Evolutionary conservation across 2,113 vertebrate genomes (phyloP).

Genomic region (Opisthocomus hoazin): DNA sequence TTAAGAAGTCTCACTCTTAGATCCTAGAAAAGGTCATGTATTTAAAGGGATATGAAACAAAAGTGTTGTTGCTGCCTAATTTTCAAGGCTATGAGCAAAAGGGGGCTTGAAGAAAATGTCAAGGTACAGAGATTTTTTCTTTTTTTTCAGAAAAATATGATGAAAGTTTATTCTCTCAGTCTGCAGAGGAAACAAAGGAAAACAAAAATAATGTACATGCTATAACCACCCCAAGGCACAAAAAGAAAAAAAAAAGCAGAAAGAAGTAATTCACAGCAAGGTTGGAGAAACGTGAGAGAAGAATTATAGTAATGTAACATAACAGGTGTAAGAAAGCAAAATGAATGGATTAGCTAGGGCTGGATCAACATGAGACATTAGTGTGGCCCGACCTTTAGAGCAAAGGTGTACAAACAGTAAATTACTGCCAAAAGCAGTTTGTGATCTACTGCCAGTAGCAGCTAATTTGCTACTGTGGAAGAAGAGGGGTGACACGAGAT

Average conservation of each 20-base stretch:
- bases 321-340: background rate
- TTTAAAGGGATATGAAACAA: constrained; percentile 11
- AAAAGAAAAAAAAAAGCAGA: background rate
- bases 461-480: constrained; percentile 27
- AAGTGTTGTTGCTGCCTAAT: background rate
- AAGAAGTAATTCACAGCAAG: constrained; percentile 10
- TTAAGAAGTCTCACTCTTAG: background rate
- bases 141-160: background rate
- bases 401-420: constrained; percentile 37
- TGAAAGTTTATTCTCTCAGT: background rate
- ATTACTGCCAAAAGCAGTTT: constrained; percentile 38
- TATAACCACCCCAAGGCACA: background rate
- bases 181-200: background rate
- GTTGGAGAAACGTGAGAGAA: background rate
- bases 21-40: background rate
- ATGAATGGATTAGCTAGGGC: background rate
- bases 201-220: background rate
- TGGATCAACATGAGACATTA: background rate
- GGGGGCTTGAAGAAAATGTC: background rate
- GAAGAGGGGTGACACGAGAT: background rate
- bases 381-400: background rate
- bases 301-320: background rate
- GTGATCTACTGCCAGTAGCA: constrained; percentile 37
- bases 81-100: background rate
- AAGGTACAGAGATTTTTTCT: background rate